Base-by-base conservation (phyloP, 2,113 vertebrate genomes). In the Haemorhous mexicanus region DNA sequence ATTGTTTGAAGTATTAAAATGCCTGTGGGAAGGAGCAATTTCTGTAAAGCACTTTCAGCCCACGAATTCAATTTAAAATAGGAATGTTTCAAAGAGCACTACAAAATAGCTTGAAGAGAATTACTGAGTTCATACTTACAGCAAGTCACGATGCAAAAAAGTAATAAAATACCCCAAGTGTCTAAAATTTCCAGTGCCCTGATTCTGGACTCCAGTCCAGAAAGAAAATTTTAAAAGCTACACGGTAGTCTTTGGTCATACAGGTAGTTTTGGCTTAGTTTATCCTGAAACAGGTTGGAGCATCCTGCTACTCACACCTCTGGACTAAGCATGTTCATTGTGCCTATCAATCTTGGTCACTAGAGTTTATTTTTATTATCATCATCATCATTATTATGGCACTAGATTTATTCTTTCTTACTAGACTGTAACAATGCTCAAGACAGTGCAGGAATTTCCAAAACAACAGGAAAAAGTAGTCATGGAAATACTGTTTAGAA, bases 1-100 rank as follows among this genome's bases (percentile, higher is more conserved):
- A 94, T 78, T 92, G 90, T 93, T 95, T 93, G 33, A 95, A 58
- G 75, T 61, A 95, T 81, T 93, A 94, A 95, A 96, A 88, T 72
- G 69, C 58, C 74, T 62, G 93, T 86, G 90, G 95, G 93, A 93
- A 93, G 92, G n/a, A 96, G 58, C 73, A 95, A 95, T 88, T 93
- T 96, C 73, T 86, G 49, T 55, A 81, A 81, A 87, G 83, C 32
- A 68, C 37, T 90, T 56, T 84, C 92, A 87, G 80, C 95, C 94
- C 94, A 96, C 90, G 2, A 87, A 61, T 72, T 63, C 67, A 35
- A 93, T 75, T 93, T 94, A 56, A 84, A 92, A 93, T 82, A 78
- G 62, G 56, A 93, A 94, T 6, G 1, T 63, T 88, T 93, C 88
- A 94, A 82, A 96, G 56, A 84, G 52, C 73, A 64, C 14, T 53